phyloP scores from a whole-genome alignment of 2,888 invertebrate genomes.

The Cephus spinipes region DNA sequence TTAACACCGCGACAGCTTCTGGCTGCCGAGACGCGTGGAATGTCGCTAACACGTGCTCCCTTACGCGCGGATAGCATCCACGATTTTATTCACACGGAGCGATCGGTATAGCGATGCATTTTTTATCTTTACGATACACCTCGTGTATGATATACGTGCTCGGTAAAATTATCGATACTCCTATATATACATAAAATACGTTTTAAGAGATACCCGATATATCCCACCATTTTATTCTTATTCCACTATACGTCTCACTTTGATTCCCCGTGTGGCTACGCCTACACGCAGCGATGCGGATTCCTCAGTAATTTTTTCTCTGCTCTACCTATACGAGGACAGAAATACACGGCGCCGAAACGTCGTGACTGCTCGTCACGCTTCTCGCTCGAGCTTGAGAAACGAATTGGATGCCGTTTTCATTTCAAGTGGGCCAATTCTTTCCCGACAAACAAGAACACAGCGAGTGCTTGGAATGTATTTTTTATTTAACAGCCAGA shows the following conservation, averaged over 20 bases:
- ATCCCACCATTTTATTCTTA: neutral
- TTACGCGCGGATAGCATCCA: neutral
- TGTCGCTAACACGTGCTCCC: constrained; percentile 32
- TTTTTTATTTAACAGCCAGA: neutral
- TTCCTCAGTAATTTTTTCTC: constrained; percentile 2
- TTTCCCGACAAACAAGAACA: neutral
- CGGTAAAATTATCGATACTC: neutral
- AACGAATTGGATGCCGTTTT: neutral
- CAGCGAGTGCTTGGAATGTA: neutral
- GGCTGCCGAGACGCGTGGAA: constrained; percentile 50
- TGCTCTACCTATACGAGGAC: constrained; percentile 14
- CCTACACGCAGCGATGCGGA: neutral
- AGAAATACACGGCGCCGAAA: constrained; percentile 1
- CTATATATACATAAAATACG: neutral
- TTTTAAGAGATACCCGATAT: neutral
- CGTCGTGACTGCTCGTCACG: neutral
- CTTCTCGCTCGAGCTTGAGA: neutral
- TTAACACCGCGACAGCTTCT: constrained; percentile 51
- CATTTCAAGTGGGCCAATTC: too few relatives aligned
- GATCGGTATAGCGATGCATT: neutral
- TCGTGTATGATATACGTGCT: too few relatives aligned
- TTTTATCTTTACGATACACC: neutral
- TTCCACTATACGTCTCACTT: neutral
- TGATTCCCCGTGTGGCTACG: neutral
- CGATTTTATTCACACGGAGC: neutral